Conservation (phyloP, 2,797 vertebrate species). For the Austrolebias charrua region DNA sequence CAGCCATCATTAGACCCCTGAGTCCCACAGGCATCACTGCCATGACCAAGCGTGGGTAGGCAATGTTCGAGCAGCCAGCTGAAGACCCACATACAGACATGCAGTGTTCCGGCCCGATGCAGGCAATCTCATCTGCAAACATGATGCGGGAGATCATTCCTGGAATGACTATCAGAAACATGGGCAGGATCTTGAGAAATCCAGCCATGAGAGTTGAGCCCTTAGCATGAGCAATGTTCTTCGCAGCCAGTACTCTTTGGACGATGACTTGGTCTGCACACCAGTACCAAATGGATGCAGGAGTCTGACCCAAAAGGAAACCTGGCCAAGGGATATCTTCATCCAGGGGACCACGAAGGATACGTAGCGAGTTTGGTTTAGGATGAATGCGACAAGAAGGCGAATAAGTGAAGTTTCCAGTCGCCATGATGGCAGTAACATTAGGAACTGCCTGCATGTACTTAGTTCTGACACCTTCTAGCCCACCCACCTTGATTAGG, state of each 20-base stretch:
- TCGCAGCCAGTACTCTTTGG: conserved; percentile 95
- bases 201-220: conserved; percentile 97
- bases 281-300: conserved; percentile 99
- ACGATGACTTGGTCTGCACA: conserved; percentile 99
- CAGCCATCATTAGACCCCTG: conserved; percentile 98
- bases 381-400: conserved; percentile 89
- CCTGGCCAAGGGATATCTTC: conserved; percentile 98
- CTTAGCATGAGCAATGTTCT: conserved; percentile 95
- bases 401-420: conserved; percentile 86
- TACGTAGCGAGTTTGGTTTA: conserved; percentile 88
- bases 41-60: conserved; percentile 97
- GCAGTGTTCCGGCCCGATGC: conserved; percentile 97
- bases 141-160: conserved; percentile 98
- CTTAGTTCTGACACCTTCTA: conserved; percentile 91
- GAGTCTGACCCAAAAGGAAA: conserved; percentile 94
- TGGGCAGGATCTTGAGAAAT: conserved; percentile 93
- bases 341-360: conserved; percentile 90
- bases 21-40: conserved; percentile 93
- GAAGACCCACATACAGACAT: conserved; percentile 93
- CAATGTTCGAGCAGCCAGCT: conserved; percentile 97
- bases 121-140: conserved; percentile 90
- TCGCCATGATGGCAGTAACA: conserved; percentile 86
- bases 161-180: conserved; percentile 98
- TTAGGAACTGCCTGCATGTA: conserved; percentile 96
- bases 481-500: conserved; percentile 89